Evolutionary conservation across 1,140 invertebrate genomes (phyloP).

Genomic region (Caenorhabditis inopinata): DNA sequence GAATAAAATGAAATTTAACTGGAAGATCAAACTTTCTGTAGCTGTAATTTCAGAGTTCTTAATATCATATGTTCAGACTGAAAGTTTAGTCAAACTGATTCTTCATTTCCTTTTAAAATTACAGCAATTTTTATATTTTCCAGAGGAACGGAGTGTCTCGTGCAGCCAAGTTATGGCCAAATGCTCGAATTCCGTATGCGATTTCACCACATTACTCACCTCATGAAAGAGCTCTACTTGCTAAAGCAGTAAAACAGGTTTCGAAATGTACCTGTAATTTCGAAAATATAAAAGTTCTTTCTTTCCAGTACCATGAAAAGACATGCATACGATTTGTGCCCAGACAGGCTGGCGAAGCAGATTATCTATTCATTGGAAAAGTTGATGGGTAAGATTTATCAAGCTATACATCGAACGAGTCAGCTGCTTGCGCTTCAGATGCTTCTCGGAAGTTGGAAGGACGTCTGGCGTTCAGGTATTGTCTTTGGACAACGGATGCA

Average conservation of each 20-base stretch:
- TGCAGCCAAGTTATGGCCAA: constrained; percentile 62
- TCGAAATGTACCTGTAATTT: not conserved
- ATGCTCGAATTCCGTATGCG: constrained; percentile 61
- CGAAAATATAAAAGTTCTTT: not conserved
- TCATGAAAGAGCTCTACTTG: constrained; percentile 63
- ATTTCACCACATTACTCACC: constrained; percentile 62
- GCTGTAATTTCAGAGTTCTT: too few species aligned
- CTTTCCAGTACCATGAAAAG: constrained; percentile 63
- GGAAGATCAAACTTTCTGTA: too few species aligned
- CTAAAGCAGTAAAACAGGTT: constrained; percentile 65
- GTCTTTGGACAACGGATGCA: constrained; percentile 65
- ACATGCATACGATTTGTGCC: constrained; percentile 65
- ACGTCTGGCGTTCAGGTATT: constrained; percentile 65
- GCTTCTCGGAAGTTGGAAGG: constrained; percentile 65
- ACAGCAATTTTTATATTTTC: constrained; percentile 10
- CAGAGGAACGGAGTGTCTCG: constrained; percentile 63
- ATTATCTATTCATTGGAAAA: constrained; percentile 66
- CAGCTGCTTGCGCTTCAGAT: constrained; percentile 49
- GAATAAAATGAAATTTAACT: too few species aligned
- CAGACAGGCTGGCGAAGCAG: constrained; percentile 54
- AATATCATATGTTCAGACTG: too few species aligned
- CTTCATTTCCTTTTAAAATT: not conserved
- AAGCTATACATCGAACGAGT: too few species aligned
- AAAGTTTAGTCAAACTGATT: not conserved
- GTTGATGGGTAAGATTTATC: constrained; percentile 61